phyloP scores from a whole-genome alignment of 2,113 vertebrate species.

The Aspidoscelis tigris region DNA sequence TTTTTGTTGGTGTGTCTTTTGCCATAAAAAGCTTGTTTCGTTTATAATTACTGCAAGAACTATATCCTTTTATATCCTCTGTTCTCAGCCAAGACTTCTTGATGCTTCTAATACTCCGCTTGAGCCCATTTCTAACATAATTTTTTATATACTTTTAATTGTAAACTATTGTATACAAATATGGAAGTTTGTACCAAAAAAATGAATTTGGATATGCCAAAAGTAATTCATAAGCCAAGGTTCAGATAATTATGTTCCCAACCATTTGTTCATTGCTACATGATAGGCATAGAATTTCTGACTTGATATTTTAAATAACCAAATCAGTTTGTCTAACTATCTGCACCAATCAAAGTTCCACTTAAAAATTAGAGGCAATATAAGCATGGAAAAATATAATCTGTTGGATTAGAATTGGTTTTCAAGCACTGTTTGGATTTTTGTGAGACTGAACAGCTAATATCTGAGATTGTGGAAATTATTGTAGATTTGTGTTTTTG shows the following conservation, averaged over 20 bases:
- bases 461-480: slow-evolving; percentile 34
- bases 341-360: fast-evolving
- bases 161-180: too few species aligned
- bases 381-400: background rate
- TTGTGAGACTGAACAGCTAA: slow-evolving; percentile 18
- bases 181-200: too few species aligned
- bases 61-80: too few species aligned
- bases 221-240: background rate
- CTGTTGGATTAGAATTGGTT: background rate
- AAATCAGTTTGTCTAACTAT: background rate
- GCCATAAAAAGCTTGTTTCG: too few species aligned
- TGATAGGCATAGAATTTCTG: background rate
- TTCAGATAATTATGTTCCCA: background rate
- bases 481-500: slow-evolving; percentile 41
- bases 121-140: too few species aligned
- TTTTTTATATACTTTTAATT: too few species aligned
- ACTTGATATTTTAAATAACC: background rate
- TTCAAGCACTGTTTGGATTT: slow-evolving; percentile 30
- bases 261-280: background rate
- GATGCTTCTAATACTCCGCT: too few species aligned
- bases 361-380: background rate
- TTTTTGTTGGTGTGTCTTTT: too few species aligned
- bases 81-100: too few species aligned
- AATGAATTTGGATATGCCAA: too few species aligned
- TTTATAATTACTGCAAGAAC: too few species aligned